A percentile compares a stretch with the other conserved stretches of the same genome.
Evolutionary conservation across 2,113 vertebrate genomes (phyloP).

Genomic region (Campylomormyrus tamandua): DNA sequence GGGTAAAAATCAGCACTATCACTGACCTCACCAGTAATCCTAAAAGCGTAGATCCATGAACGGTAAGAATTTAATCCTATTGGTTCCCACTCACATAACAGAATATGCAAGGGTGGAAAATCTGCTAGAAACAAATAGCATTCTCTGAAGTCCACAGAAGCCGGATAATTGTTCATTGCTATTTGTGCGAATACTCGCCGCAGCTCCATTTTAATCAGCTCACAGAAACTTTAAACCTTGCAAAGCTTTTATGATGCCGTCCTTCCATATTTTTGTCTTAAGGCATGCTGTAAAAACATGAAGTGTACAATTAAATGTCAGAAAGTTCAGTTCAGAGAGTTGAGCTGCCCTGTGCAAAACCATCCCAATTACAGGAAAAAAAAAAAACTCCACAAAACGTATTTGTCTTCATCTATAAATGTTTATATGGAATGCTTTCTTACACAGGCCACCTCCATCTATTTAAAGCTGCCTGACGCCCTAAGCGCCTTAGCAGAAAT

Average conservation of each 20-base stretch:
- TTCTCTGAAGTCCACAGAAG: neutral
- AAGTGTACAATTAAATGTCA: neutral
- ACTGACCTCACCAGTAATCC: conserved; percentile 58
- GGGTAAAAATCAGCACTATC: conserved; percentile 48
- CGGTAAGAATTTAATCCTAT: conserved; percentile 55
- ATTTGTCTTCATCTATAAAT: neutral
- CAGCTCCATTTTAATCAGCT: neutral
- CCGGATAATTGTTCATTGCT: conserved; percentile 29
- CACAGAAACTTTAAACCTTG: neutral
- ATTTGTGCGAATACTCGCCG: conserved; percentile 25
- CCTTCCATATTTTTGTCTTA: neutral
- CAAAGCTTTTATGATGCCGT: neutral
- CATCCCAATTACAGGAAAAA: neutral
- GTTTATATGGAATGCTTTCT: neutral
- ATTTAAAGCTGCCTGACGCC: neutral
- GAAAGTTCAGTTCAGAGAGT: neutral
- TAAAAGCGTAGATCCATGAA: conserved; percentile 44
- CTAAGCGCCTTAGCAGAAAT: neutral
- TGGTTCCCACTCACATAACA: conserved; percentile 38
- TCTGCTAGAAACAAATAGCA: conserved; percentile 28
- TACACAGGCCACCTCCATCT: neutral
- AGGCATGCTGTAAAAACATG: neutral
- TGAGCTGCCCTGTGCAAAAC: neutral
- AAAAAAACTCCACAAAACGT: neutral
- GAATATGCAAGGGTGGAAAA: conserved; percentile 33